phyloP scores from a whole-genome alignment of 2,113 vertebrate species.

The Eublepharis macularius region DNA sequence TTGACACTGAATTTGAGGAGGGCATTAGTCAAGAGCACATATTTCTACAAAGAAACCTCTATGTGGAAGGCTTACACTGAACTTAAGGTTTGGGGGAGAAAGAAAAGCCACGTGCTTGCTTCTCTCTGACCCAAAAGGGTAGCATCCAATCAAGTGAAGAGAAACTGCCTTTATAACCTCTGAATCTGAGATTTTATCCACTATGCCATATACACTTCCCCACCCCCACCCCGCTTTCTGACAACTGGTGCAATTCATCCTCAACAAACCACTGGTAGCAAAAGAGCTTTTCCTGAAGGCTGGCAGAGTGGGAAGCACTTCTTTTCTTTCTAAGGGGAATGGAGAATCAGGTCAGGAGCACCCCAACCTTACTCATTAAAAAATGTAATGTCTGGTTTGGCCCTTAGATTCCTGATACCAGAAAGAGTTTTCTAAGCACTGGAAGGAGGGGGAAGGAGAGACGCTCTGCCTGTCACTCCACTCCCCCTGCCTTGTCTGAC shows the following conservation, averaged over 20 bases:
- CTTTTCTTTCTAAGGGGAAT: not conserved
- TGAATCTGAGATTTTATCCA: not conserved
- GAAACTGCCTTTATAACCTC: not conserved
- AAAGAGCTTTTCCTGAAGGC: not conserved
- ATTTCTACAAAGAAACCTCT: not conserved
- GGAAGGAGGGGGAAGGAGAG: no score
- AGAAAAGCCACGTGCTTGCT: not conserved
- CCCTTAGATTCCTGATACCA: no score
- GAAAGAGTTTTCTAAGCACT: no score
- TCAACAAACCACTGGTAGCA: not conserved
- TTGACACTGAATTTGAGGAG: no score
- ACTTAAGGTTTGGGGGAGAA: not conserved
- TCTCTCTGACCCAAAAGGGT: not conserved
- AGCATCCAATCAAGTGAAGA: not conserved
- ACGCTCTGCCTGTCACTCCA: no score
- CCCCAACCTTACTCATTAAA: no score
- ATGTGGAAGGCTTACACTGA: not conserved
- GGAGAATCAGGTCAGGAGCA: no score
- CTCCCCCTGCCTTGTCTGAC: no score
- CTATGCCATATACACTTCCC: no score
- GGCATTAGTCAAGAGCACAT: not conserved
- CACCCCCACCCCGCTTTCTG: no score
- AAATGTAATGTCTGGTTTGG: no score
- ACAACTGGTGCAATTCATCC: not conserved
- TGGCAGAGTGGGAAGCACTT: not conserved